Evolutionary conservation across 2,888 invertebrate species (phyloP).

Genomic region (Plebejus melissa): DNA sequence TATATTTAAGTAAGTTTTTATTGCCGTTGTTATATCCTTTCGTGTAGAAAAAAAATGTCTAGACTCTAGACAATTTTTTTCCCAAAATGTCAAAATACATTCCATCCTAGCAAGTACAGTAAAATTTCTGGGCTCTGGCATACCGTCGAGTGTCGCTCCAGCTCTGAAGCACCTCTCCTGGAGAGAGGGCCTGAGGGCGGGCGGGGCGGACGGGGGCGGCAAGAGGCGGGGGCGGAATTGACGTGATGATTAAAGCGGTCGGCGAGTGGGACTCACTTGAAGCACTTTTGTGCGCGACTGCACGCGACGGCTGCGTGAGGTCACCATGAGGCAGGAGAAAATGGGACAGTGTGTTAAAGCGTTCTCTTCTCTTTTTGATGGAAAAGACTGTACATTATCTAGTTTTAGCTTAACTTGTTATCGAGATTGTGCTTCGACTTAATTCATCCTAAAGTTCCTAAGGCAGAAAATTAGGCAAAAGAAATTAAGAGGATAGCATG

Average conservation of each 20-base stretch:
- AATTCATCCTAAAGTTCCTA: too few species aligned
- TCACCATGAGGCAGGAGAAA: constrained; percentile 16
- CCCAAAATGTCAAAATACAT: background rate
- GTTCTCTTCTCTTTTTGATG: too few species aligned
- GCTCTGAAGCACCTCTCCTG: constrained; percentile 11
- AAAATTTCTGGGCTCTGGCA: background rate
- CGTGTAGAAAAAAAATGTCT: too few species aligned
- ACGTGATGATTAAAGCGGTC: constrained; percentile 33
- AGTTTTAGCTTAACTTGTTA: too few species aligned
- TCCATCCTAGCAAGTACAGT: background rate
- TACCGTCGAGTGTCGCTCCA: background rate
- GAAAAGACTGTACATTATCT: too few species aligned
- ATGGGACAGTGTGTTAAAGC: background rate
- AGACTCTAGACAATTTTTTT: too few species aligned
- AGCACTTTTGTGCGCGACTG: constrained; percentile 32
- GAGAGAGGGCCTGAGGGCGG: background rate
- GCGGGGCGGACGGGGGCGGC: background rate
- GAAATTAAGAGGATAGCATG: too few species aligned
- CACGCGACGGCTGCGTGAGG: constrained; percentile 32
- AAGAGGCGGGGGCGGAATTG: constrained; percentile 25
- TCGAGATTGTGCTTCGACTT: too few species aligned
- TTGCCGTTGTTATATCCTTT: too few species aligned
- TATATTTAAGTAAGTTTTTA: too few species aligned
- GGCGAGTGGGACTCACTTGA: constrained; percentile 31
- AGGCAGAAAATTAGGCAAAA: too few species aligned